These are phyloP conservation scores for Procambarus virginalis DNA, from an alignment of 1,140 invertebrate genomes.

Conservation along the genomic window DNA sequence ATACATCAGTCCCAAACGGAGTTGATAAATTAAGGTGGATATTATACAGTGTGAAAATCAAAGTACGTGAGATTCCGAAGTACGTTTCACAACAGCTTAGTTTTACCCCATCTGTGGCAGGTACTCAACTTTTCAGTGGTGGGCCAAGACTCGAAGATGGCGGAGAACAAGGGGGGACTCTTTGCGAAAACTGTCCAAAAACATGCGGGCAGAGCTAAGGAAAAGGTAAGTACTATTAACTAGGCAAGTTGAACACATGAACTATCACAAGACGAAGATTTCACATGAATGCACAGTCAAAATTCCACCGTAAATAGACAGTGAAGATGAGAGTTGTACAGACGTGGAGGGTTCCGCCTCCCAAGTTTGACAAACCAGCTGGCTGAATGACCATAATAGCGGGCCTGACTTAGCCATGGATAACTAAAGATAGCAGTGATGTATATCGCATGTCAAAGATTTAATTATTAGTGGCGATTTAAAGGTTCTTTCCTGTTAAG, in stretches of 20 bases:
- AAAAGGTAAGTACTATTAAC: constrained; percentile 42
- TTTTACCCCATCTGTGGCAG: background rate
- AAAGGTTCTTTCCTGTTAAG: background rate
- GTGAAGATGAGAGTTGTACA: background rate
- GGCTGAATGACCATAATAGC: constrained; percentile 19
- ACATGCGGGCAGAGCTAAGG: constrained; percentile 53
- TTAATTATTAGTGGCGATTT: background rate
- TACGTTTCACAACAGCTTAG: constrained; percentile 12
- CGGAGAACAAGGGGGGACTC: constrained; percentile 54
- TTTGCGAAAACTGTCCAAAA: constrained; percentile 59
- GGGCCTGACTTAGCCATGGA: constrained; percentile 20
- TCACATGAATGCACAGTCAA: background rate
- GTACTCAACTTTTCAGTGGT: constrained; percentile 34
- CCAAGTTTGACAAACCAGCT: constrained; percentile 31
- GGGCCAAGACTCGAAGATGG: constrained; percentile 55
- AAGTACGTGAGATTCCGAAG: background rate
- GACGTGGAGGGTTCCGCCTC: constrained; percentile 25
- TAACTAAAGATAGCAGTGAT: background rate
- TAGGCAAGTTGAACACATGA: background rate
- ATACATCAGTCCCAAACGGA: background rate
- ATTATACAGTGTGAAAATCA: background rate
- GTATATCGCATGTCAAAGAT: background rate
- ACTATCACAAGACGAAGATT: background rate
- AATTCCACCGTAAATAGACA: background rate
- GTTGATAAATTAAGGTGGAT: background rate